phyloP scores from a whole-genome alignment of 2,797 vertebrate species.

The Odontamblyopus rebecca region DNA sequence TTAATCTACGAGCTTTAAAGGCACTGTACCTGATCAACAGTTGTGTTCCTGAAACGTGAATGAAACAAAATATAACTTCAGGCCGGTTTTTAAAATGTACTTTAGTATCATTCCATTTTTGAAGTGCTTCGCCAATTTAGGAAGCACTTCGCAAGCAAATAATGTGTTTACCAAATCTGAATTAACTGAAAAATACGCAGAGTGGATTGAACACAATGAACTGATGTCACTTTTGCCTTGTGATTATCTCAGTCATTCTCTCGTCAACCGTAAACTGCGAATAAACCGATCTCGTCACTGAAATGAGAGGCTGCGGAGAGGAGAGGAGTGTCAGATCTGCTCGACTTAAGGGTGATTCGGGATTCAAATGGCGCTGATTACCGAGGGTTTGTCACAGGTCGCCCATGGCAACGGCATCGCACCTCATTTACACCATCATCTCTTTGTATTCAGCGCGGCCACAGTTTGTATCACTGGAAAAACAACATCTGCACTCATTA shows the following conservation, averaged over 20 bases:
- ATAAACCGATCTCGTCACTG: background rate
- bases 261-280: background rate
- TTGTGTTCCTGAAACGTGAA: too few relatives aligned
- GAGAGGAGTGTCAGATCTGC: background rate
- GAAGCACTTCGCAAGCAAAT: background rate
- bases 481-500: background rate
- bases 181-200: background rate
- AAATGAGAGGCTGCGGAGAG: background rate
- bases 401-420: background rate
- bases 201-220: background rate
- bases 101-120: background rate
- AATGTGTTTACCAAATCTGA: background rate
- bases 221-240: background rate
- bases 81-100: background rate
- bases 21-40: too few relatives aligned
- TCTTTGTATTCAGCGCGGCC: slow-evolving; percentile 17
- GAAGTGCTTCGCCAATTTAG: background rate
- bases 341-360: slow-evolving; percentile 13
- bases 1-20: too few relatives aligned
- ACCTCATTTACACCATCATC: slow-evolving; percentile 29
- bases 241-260: background rate
- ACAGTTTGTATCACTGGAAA: background rate
- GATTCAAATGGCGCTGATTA: slow-evolving; percentile 36
- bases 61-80: too few relatives aligned
- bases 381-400: slow-evolving; percentile 13